Conservation (phyloP, 2,888 invertebrate genomes). For the Ormyrus nitidulus region DNA sequence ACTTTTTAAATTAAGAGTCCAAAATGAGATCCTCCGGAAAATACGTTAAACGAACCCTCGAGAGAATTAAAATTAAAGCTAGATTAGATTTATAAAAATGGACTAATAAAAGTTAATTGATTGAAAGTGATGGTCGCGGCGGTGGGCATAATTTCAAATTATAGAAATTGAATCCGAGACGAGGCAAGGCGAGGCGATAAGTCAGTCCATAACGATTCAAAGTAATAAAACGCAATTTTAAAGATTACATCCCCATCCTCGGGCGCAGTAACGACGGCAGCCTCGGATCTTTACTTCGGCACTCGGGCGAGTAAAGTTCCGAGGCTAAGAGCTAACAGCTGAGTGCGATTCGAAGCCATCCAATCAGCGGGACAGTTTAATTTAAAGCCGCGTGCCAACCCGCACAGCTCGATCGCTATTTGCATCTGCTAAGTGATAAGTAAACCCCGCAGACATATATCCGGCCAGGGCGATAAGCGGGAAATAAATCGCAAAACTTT, state of each 20-base stretch:
- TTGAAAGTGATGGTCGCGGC: slow-evolving; percentile 23
- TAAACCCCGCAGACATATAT: slow-evolving; percentile 74
- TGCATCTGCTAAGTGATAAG: slow-evolving; percentile 76
- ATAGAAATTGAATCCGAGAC: slow-evolving; percentile 47
- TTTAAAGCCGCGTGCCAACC: slow-evolving; percentile 61
- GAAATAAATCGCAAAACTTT: slow-evolving; percentile 75
- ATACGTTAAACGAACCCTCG: not conserved
- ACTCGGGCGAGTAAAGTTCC: slow-evolving; percentile 39
- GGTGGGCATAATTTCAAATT: slow-evolving; percentile 44
- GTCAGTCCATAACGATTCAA: slow-evolving; percentile 44
- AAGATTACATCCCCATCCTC: slow-evolving; percentile 51
- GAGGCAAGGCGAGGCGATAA: slow-evolving; percentile 10
- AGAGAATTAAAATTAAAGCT: no score
- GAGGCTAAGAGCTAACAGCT: slow-evolving; percentile 45
- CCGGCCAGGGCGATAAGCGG: slow-evolving; percentile 73
- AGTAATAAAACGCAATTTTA: slow-evolving; percentile 57
- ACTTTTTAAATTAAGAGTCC: no score
- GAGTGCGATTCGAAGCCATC: slow-evolving; percentile 59
- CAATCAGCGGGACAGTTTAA: slow-evolving; percentile 66
- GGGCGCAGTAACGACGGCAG: slow-evolving; percentile 11
- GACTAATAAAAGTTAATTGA: slow-evolving; percentile 42
- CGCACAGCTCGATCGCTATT: slow-evolving; percentile 63
- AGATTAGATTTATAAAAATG: not conserved
- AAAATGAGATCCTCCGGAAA: not conserved
- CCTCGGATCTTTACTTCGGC: slow-evolving; percentile 28